phyloP scores from a whole-genome alignment of 2,888 invertebrate species.

The Spodoptera exigua region DNA sequence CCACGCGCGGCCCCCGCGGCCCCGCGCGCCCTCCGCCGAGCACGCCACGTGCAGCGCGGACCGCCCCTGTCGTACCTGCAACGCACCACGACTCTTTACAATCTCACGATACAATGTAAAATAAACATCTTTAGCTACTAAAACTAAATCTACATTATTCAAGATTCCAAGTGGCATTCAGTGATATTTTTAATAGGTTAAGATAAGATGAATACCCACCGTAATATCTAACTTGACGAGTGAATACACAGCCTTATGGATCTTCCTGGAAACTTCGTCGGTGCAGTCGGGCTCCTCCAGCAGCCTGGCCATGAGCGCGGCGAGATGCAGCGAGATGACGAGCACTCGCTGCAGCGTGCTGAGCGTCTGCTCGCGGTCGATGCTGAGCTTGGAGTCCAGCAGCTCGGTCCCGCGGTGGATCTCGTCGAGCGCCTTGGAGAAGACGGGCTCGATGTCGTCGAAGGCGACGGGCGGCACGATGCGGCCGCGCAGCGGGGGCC shows the following conservation, averaged over 20 bases:
- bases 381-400: constrained; percentile 89
- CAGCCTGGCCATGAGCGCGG: constrained; percentile 92
- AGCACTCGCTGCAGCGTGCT: constrained; percentile 94
- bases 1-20: constrained; percentile 92
- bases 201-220: constrained; percentile 69
- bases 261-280: constrained; percentile 86
- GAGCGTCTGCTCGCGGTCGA: constrained; percentile 92
- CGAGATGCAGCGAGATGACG: constrained; percentile 95
- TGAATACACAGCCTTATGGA: constrained; percentile 93
- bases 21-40: constrained; percentile 91
- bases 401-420: constrained; percentile 91
- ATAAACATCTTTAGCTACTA: too few relatives aligned
- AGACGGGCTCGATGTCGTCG: constrained; percentile 94
- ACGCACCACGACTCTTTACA: neutral
- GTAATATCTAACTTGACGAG: constrained; percentile 93
- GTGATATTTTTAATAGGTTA: too few relatives aligned
- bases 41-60: constrained; percentile 95
- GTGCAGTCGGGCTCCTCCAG: constrained; percentile 89
- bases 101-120: too few relatives aligned
- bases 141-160: too few relatives aligned
- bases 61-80: constrained; percentile 91
- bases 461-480: constrained; percentile 95
- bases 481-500: constrained; percentile 91
- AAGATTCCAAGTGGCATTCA: too few relatives aligned
- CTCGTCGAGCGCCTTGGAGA: constrained; percentile 94